Percentiles rank a stretch among this genome's conserved stretches.
Conservation (phyloP, 2,888 invertebrate species). For the Globia sparganii region DNA sequence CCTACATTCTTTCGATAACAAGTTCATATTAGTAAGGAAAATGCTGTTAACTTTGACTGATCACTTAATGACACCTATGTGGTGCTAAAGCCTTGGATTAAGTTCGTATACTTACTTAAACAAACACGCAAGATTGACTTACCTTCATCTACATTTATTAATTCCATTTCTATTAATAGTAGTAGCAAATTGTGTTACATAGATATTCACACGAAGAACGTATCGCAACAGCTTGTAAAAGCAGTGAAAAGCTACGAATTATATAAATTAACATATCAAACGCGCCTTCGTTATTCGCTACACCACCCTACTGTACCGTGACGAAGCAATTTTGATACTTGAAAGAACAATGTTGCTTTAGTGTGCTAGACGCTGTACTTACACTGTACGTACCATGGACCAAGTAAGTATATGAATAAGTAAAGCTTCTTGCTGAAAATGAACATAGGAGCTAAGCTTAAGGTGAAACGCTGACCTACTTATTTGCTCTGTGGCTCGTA, state of each 20-base stretch:
- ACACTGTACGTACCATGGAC: not conserved
- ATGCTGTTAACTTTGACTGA: not conserved
- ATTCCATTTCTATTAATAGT: conserved; percentile 50
- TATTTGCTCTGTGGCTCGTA: not conserved
- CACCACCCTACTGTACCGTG: conserved; percentile 74
- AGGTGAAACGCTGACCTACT: not conserved
- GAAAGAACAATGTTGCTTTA: conserved; percentile 23
- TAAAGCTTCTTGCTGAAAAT: not conserved
- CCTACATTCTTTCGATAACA: not conserved
- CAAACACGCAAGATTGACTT: conserved; percentile 8
- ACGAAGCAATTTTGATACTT: conserved; percentile 69
- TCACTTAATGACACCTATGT: not conserved
- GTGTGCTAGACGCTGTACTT: not conserved
- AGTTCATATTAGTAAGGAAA: not conserved
- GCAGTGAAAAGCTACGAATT: conserved; percentile 85
- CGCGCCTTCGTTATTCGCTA: conserved; percentile 82
- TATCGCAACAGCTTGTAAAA: conserved; percentile 78
- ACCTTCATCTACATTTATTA: conserved; percentile 27
- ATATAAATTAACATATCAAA: conserved; percentile 88
- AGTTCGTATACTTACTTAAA: not conserved
- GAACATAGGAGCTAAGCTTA: not conserved
- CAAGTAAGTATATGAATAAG: not conserved
- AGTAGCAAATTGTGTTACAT: conserved; percentile 60
- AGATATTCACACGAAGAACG: conserved; percentile 68
- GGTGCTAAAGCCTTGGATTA: not conserved